A percentile compares a stretch with the other conserved stretches of the same genome.
phyloP scores from a whole-genome alignment of 1,140 invertebrate genomes.

The Drosophila sechellia region DNA sequence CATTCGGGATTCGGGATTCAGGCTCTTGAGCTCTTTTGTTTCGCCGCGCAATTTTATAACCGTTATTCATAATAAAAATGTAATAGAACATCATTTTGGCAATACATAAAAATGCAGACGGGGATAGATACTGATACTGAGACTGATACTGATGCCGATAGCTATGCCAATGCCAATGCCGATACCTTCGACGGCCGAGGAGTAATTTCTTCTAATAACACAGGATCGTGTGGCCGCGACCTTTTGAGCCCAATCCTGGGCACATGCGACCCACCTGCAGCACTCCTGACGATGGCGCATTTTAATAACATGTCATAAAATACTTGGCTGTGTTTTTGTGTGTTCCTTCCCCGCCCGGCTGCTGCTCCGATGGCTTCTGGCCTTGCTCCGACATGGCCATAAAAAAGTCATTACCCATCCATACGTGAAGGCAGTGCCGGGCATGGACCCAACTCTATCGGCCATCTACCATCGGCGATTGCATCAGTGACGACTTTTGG shows the following conservation, averaged over 20 bases:
- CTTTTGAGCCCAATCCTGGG: not conserved
- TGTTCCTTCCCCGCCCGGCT: not conserved
- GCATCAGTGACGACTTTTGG: conserved; percentile 55
- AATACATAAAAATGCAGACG: conserved; percentile 82
- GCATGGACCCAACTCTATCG: conserved; percentile 2
- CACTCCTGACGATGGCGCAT: conserved; percentile 55
- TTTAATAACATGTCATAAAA: conserved; percentile 84
- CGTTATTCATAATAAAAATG: conserved; percentile 84
- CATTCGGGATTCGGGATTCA: not conserved
- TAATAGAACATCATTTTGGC: conserved; percentile 84
- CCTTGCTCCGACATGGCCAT: conserved; percentile 63
- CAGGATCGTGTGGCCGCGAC: conserved; percentile 20
- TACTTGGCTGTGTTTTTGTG: conserved; percentile 62
- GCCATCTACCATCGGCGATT: conserved; percentile 23
- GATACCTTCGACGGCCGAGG: too few species aligned
- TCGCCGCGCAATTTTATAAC: conserved; percentile 71
- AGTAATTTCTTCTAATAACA: conserved; percentile 82
- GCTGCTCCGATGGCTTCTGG: not conserved
- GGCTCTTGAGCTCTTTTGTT: conserved; percentile 47
- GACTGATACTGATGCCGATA: not conserved
- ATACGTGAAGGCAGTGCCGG: conserved; percentile 14
- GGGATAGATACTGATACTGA: conserved; percentile 17
- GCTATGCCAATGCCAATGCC: too few species aligned
- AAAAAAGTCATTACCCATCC: conserved; percentile 83
- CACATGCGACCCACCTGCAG: conserved; percentile 36